Evolutionary conservation across 2,888 invertebrate genomes (phyloP).

Genomic region (Mesochorus sp.): DNA sequence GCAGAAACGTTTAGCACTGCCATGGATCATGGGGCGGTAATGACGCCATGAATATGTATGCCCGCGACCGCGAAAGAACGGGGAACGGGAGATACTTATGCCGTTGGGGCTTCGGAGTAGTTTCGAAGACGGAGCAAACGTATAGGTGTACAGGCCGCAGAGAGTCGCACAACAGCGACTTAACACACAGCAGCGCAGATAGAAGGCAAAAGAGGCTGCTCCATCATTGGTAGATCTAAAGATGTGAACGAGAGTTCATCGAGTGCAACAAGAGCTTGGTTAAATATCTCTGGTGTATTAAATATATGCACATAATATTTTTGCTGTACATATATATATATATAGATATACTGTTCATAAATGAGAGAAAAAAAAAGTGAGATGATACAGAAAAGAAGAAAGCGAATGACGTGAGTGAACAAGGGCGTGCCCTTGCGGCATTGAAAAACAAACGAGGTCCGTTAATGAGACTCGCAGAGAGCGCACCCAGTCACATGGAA

Average conservation of each 20-base stretch:
- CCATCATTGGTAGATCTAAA: constrained; percentile 59
- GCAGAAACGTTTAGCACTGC: constrained; percentile 76
- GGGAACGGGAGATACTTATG: constrained; percentile 67
- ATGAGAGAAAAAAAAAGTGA: background rate
- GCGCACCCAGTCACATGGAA: constrained; percentile 41
- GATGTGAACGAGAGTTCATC: constrained; percentile 30
- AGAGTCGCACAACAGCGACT: background rate
- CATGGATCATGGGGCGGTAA: constrained; percentile 77
- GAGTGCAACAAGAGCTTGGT: constrained; percentile 24
- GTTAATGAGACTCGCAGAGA: constrained; percentile 76
- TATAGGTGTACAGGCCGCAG: constrained; percentile 3
- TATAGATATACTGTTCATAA: background rate
- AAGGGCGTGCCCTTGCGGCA: constrained; percentile 73
- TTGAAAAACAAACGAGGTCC: constrained; percentile 75
- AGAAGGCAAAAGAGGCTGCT: constrained; percentile 42
- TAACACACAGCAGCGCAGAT: constrained; percentile 4
- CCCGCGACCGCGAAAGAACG: constrained; percentile 64
- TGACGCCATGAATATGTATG: constrained; percentile 79
- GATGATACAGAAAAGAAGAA: constrained; percentile 12
- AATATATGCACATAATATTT: background rate
- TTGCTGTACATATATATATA: background rate
- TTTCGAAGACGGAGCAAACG: constrained; percentile 37
- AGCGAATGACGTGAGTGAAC: constrained; percentile 59
- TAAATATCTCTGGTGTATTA: constrained; percentile 10
- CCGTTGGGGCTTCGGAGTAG: constrained; percentile 56